Base-by-base conservation (phyloP, 2,113 vertebrate species). In the Misgurnus anguillicaudatus region DNA sequence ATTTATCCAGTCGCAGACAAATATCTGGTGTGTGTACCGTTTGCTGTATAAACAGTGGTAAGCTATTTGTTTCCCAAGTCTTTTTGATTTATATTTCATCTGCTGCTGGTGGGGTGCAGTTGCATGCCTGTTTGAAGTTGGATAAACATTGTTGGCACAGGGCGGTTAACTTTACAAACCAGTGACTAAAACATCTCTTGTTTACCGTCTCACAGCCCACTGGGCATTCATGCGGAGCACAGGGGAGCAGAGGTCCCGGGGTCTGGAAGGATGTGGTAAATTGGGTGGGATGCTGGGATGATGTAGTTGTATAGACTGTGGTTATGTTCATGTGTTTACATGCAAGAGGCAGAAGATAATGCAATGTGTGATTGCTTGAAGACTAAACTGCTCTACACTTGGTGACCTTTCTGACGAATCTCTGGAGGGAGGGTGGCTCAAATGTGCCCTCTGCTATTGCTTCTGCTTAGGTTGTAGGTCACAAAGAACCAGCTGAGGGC, bases 301-400 rank as follows among this genome's bases (percentile, higher is more conserved):
- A 14, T 75, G 21, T 4, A 38, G 48, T 51, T 64, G 48, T 64
- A 31, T 75, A 62, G 13, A 13, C 21, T 79, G 77, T 79, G 67
- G 62, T 60, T 79, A 36, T 78, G 66, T 79, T 69, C 61, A 51
- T 64, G 60, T 58, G 70, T 65, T 63, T 66, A 73, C 53, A 16
- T 65, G n/a, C 39, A 19, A 53, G 81, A 86, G 70, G 38, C 74
- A 57, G 66, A 82, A 79, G 11, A 62, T 74, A 16, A 53, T 38
- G 16, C 17, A 38, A 75, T 11, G 1, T 19, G 31, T 75, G 60
- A 63, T n/a, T 48, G 31, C 31, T 75, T 63, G 17, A 75, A 62
- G 17, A 64, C 16, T 60, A 31, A 16, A 70, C 8, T 38, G 39
- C 55, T 62, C 1, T n/a, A 60, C 48, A 71, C 48, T 71, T 55